phyloP scores from a whole-genome alignment of 2,888 invertebrate species.

The Chalcosyrphus nemorum region DNA sequence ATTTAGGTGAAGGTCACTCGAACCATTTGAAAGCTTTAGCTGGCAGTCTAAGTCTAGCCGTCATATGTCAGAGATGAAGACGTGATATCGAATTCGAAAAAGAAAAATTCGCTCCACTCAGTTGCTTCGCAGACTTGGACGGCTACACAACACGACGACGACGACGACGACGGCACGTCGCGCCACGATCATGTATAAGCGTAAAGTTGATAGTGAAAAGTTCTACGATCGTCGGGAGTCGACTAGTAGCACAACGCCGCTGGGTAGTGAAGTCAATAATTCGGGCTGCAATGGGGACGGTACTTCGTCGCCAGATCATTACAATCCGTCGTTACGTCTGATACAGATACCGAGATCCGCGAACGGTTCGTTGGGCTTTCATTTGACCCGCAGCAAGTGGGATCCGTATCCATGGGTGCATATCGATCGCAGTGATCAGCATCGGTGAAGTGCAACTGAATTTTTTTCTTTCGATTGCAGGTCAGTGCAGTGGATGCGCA shows the following conservation, averaged over 20 bases:
- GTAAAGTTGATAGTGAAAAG: conserved; percentile 41
- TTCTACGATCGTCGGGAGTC: conserved; percentile 55
- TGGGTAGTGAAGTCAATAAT: conserved; percentile 18
- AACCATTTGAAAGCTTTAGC: conserved; percentile 33
- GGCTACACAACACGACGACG: conserved; percentile 7
- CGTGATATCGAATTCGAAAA: conserved; percentile 15
- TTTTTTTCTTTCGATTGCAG: conserved; percentile 80
- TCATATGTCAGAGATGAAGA: conserved; percentile 13
- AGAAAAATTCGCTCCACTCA: conserved; percentile 34
- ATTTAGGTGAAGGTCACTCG: conserved; percentile 60
- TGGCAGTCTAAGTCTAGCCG: no score
- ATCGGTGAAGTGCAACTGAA: conserved; percentile 27
- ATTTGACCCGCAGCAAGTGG: conserved; percentile 89
- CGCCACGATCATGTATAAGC: conserved; percentile 62
- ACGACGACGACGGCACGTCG: no score
- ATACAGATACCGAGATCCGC: conserved; percentile 85
- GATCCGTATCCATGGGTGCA: conserved; percentile 92
- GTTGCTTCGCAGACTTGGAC: conserved; percentile 41
- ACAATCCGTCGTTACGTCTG: conserved; percentile 78
- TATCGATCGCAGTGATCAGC: conserved; percentile 39
- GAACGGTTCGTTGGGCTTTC: conserved; percentile 86
- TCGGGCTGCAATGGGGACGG: conserved; percentile 24
- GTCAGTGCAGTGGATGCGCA: conserved; percentile 85
- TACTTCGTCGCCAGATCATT: conserved; percentile 74
- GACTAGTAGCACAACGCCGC: conserved; percentile 27